A percentile compares a stretch with the other conserved stretches of the same genome.
These are phyloP conservation scores for Yponomeuta cagnagella DNA, from an alignment of 2,888 invertebrate species.

Conservation along the genomic window DNA sequence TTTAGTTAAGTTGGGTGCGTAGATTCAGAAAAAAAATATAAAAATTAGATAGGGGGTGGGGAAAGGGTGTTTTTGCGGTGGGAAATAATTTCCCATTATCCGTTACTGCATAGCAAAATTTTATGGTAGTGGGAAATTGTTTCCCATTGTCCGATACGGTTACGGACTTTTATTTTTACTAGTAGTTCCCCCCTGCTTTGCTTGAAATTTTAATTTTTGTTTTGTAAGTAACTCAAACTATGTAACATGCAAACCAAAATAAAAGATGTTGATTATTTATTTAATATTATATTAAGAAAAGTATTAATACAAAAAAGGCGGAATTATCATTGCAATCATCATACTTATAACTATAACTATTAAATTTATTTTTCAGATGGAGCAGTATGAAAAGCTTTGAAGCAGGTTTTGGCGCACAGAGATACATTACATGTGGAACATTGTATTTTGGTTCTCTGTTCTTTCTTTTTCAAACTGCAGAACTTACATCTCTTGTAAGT, in stretches of 20 bases:
- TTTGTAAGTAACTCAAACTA: slow-evolving; percentile 1
- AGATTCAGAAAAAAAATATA: slow-evolving; percentile 2
- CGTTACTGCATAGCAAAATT: slow-evolving; percentile 6
- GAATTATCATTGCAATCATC: slow-evolving; percentile 2
- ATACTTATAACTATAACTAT: neutral
- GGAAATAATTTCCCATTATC: slow-evolving; percentile 14
- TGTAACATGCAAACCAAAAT: neutral
- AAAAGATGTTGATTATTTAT: slow-evolving; percentile 1
- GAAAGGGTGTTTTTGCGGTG: slow-evolving; percentile 10
- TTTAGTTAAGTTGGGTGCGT: neutral
- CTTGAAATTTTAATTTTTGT: neutral
- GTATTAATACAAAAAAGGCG: slow-evolving; percentile 9
- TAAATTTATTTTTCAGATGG: slow-evolving; percentile 7
- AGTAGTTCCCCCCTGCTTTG: slow-evolving; percentile 3
- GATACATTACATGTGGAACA: slow-evolving; percentile 17
- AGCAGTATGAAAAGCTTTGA: slow-evolving; percentile 13
- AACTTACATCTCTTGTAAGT: slow-evolving; percentile 22
- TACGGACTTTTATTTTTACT: slow-evolving; percentile 10
- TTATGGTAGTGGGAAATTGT: slow-evolving; percentile 14
- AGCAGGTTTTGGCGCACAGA: slow-evolving; percentile 13
- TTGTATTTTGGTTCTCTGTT: slow-evolving; percentile 19
- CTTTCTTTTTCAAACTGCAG: slow-evolving; percentile 20
- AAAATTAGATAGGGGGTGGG: neutral
- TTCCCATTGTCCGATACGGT: slow-evolving; percentile 13
- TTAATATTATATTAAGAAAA: neutral